These are phyloP conservation scores for Tricholaema leucomelas DNA, from an alignment of 2,113 vertebrate genomes.

Conservation along the genomic window DNA sequence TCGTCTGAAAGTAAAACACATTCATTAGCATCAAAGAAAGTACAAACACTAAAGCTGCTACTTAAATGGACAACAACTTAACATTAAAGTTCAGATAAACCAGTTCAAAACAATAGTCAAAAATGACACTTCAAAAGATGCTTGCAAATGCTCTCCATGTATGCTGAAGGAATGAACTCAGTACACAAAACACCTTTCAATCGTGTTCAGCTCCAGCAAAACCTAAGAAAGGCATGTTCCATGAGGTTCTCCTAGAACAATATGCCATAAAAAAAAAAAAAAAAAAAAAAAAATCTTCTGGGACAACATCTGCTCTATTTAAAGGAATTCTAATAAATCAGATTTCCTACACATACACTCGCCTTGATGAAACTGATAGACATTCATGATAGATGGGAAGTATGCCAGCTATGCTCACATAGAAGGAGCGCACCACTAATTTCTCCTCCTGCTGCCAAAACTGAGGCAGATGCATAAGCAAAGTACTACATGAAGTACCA, in stretches of 20 bases:
- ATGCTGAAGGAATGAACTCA: background rate
- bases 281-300: background rate
- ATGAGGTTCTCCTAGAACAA: background rate
- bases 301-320: background rate
- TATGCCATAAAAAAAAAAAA: background rate
- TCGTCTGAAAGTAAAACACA: constrained; percentile 78
- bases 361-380: background rate
- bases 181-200: background rate
- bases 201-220: background rate
- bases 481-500: background rate
- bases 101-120: background rate
- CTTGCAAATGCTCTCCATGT: background rate
- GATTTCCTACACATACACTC: background rate
- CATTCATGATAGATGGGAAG: background rate
- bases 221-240: background rate
- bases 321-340: background rate
- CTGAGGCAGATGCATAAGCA: background rate
- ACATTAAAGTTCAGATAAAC: background rate
- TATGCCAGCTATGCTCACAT: background rate
- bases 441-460: background rate
- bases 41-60: background rate
- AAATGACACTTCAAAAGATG: background rate
- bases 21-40: background rate
- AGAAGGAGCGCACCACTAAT: background rate
- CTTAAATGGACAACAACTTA: background rate